Percentiles rank a stretch among this genome's conserved stretches.
These are phyloP conservation scores for Monopterus albus DNA, from an alignment of 2,113 vertebrate genomes.

Conservation along the genomic window DNA sequence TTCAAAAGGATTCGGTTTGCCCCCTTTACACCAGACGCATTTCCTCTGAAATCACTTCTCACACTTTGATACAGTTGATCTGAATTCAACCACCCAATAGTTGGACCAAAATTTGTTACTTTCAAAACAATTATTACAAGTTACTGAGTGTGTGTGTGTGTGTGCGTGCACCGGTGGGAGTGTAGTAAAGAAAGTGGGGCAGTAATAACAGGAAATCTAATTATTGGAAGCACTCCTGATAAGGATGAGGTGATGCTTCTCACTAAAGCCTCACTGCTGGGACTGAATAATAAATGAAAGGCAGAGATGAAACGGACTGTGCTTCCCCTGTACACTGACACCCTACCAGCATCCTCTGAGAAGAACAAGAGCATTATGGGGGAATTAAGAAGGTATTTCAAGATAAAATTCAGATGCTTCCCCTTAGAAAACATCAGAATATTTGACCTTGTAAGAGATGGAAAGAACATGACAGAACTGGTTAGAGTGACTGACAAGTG, in stretches of 20 bases:
- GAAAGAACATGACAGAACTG: not conserved
- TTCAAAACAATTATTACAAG: not conserved
- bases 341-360: constrained; percentile 26
- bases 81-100: no score
- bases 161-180: not conserved
- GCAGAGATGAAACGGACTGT: constrained; percentile 53
- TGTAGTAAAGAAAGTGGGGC: constrained; percentile 11
- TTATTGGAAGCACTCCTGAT: constrained; percentile 44
- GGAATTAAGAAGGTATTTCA: constrained; percentile 64
- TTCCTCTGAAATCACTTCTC: no score
- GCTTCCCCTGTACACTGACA: constrained; percentile 29
- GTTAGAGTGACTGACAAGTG: not conserved
- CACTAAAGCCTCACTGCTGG: constrained; percentile 13
- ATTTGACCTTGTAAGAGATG: not conserved
- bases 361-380: constrained; percentile 40
- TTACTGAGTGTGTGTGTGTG: constrained; percentile 6
- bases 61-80: no score
- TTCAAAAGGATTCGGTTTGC: no score
- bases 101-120: no score
- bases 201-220: constrained; percentile 38
- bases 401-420: constrained; percentile 50
- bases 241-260: constrained; percentile 41
- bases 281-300: constrained; percentile 63
- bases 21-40: no score
- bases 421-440: constrained; percentile 3